Evolutionary conservation across 2,113 vertebrate genomes (phyloP).

Genomic region (Pteropus alecto): DNA sequence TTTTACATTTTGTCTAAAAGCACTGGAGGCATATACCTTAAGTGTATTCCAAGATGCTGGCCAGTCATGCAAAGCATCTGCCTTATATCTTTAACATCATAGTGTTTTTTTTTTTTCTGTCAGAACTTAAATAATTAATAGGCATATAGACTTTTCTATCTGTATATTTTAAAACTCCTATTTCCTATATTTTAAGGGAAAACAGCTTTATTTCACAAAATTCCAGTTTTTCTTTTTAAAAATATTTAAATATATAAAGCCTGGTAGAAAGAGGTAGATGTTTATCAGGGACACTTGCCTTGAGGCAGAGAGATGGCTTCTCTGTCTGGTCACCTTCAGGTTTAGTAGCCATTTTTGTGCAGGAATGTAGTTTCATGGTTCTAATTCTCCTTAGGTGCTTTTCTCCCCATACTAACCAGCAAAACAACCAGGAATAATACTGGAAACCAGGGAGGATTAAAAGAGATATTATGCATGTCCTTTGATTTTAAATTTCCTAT

Average conservation of each 20-base stretch:
- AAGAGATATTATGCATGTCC: not conserved
- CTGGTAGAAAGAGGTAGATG: not conserved
- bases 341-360: not conserved
- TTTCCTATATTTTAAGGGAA: not conserved
- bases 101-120: not conserved
- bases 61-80: too few relatives aligned
- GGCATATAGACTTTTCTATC: not conserved
- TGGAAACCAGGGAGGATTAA: not conserved
- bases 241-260: not conserved
- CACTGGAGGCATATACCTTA: not conserved
- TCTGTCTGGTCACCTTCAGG: not conserved
- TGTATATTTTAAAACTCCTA: not conserved
- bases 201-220: conserved; percentile 1
- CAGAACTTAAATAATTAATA: conserved; percentile 33
- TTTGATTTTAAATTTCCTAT: not conserved
- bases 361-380: not conserved
- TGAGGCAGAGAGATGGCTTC: not conserved
- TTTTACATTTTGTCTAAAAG: not conserved
- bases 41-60: not conserved
- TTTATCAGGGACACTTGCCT: not conserved
- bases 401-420: not conserved
- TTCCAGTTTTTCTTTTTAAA: not conserved
- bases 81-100: not conserved
- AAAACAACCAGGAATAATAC: not conserved
- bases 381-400: not conserved